A percentile compares a stretch with the other conserved stretches of the same genome.
phyloP scores from a whole-genome alignment of 2,113 vertebrate genomes.

The Theristicus caerulescens region DNA sequence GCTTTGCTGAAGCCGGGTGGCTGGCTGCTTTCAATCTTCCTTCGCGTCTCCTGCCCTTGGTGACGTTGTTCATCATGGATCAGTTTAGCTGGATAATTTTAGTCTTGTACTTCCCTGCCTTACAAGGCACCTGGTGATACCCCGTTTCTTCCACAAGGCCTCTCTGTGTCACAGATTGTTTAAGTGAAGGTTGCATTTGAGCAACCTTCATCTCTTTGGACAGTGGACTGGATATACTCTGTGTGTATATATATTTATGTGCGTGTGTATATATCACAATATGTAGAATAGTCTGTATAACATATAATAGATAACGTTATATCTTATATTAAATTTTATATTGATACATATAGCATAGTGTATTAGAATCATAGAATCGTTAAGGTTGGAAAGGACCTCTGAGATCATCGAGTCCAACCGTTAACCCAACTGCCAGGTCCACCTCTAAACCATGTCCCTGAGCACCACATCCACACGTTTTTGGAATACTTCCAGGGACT shows the following conservation, averaged over 20 bases:
- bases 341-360: not conserved
- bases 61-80: not conserved
- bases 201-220: not conserved
- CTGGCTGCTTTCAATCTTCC: slow-evolving; percentile 24
- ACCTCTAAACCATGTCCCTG: too few species aligned
- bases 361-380: not conserved
- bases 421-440: too few species aligned
- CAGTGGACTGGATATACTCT: not conserved
- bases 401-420: too few species aligned
- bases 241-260: not conserved
- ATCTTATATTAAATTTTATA: not conserved
- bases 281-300: not conserved
- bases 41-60: not conserved
- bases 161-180: not conserved
- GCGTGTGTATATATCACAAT: not conserved
- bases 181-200: slow-evolving; percentile 9
- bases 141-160: not conserved
- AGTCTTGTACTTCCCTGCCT: not conserved
- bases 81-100: slow-evolving; percentile 7
- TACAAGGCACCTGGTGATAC: not conserved
- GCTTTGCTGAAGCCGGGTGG: not conserved
- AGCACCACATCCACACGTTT: too few species aligned
- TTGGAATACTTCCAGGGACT: too few species aligned
- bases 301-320: not conserved
- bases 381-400: too few species aligned